Percentiles rank a stretch among this genome's conserved stretches.
These are phyloP conservation scores for Sapayoa aenigma DNA, from an alignment of 2,113 vertebrate species.

Conservation along the genomic window DNA sequence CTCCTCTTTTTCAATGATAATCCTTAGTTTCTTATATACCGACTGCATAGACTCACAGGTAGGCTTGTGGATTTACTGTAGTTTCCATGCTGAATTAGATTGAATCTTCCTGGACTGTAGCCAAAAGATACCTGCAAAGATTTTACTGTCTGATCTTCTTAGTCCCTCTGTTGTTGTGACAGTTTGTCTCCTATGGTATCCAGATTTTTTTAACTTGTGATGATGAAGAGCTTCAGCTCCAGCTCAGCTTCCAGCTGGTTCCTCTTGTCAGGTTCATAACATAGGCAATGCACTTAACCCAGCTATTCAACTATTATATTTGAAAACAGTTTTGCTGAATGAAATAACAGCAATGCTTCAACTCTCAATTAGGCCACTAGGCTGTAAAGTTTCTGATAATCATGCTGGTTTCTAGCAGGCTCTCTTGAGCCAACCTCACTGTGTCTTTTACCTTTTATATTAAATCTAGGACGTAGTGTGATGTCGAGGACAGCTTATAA, in stretches of 20 bases:
- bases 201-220: conserved; percentile 24
- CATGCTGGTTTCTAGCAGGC: not conserved
- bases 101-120: not conserved
- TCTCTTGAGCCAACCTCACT: not conserved
- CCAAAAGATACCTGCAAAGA: conserved; percentile 24
- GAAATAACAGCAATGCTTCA: conserved; percentile 1
- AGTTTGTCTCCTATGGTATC: not conserved
- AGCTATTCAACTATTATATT: not conserved
- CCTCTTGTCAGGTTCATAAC: not conserved
- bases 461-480: not conserved
- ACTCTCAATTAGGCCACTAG: not conserved
- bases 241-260: conserved; percentile 17
- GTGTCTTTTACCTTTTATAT: not conserved
- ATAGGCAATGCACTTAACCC: not conserved
- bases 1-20: not conserved
- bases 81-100: not conserved
- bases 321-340: conserved; percentile 14
- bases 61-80: not conserved
- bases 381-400: not conserved
- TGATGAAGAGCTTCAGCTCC: conserved; percentile 18
- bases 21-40: not conserved
- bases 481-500: not conserved
- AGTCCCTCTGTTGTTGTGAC: conserved; percentile 31
- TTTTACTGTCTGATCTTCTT: conserved; percentile 1
- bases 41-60: not conserved